These are phyloP conservation scores for Boloria selene DNA, from an alignment of 2,888 invertebrate species.

Conservation along the genomic window DNA sequence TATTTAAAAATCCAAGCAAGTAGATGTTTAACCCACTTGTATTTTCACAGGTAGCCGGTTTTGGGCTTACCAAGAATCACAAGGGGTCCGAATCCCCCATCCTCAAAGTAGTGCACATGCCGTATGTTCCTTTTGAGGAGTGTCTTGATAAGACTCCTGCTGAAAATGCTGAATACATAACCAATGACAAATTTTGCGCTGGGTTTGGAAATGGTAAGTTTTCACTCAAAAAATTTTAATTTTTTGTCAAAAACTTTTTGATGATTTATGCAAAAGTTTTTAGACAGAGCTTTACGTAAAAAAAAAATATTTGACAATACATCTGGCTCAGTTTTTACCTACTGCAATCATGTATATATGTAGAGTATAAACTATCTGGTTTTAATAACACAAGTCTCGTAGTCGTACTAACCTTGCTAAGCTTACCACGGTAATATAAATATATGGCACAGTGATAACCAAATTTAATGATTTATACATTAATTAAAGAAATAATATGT, in stretches of 20 bases:
- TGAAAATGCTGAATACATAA: conserved; percentile 45
- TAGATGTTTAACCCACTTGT: background rate
- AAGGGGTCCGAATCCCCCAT: conserved; percentile 41
- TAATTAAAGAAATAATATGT: background rate
- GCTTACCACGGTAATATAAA: too few relatives aligned
- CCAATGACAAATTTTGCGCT: conserved; percentile 60
- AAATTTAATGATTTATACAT: too few relatives aligned
- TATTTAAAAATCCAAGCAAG: background rate
- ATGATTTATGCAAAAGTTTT: too few relatives aligned
- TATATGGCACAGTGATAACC: too few relatives aligned
- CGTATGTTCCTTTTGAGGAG: conserved; percentile 43
- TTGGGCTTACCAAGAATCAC: conserved; percentile 47
- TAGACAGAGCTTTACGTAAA: too few relatives aligned
- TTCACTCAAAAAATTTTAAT: background rate
- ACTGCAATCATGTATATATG: too few relatives aligned
- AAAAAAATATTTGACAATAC: too few relatives aligned
- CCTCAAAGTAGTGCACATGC: conserved; percentile 47
- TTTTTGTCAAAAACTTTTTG: too few relatives aligned
- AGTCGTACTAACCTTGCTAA: too few relatives aligned
- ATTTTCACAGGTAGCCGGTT: conserved; percentile 48
- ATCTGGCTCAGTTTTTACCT: too few relatives aligned
- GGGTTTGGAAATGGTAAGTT: conserved; percentile 49
- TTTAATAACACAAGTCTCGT: too few relatives aligned
- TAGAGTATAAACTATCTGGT: too few relatives aligned
- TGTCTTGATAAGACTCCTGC: conserved; percentile 42